Evolutionary conservation across 92 coral and sea anemone genomes (phyloP).

Genomic region (Palythoa caribaeorum): DNA sequence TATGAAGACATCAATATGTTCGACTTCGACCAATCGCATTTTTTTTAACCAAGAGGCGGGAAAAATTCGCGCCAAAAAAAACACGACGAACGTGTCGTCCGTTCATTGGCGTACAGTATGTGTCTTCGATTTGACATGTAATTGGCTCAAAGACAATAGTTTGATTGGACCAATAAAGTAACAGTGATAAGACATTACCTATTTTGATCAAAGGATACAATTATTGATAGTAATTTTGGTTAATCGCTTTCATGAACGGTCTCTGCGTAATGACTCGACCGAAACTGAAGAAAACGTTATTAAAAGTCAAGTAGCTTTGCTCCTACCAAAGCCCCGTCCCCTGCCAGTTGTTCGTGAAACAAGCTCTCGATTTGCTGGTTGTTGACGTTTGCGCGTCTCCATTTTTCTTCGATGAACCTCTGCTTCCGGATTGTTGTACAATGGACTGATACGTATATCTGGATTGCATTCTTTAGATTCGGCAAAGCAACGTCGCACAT

Average conservation of each 20-base stretch:
- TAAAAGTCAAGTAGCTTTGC: background rate
- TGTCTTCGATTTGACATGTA: no score
- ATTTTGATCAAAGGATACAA: no score
- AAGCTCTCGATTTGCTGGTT: background rate
- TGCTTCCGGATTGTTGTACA: constrained; percentile 22
- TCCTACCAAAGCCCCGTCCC: background rate
- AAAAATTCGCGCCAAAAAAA: no score
- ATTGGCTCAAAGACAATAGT: no score
- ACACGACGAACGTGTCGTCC: no score
- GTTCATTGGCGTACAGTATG: no score
- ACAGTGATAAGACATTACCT: no score
- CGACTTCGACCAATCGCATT: no score
- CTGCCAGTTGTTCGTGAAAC: background rate
- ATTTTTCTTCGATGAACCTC: background rate
- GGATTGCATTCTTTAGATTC: constrained; percentile 65
- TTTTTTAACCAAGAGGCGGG: no score
- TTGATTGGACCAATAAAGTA: no score
- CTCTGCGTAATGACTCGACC: background rate
- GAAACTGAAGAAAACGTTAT: background rate
- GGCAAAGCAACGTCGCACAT: constrained; percentile 37
- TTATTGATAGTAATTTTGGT: no score
- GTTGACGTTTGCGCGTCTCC: background rate
- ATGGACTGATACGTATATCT: constrained; percentile 53
- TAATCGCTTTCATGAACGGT: background rate
- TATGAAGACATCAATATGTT: no score